These are phyloP conservation scores for Forbesichthys papilliferus DNA, from an alignment of 2,113 vertebrate genomes.

Conservation along the genomic window DNA sequence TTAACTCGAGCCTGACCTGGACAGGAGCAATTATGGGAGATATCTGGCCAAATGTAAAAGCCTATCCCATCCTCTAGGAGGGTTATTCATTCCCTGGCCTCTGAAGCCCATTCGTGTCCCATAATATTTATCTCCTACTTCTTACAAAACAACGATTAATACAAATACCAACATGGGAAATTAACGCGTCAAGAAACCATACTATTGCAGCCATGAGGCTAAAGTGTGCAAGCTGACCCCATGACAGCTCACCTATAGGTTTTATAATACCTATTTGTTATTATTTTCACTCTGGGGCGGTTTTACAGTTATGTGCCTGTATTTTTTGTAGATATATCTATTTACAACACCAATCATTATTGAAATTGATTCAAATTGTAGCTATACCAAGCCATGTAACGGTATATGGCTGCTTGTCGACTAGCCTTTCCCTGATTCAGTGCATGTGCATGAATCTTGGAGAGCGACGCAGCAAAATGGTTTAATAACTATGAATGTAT, in stretches of 20 bases:
- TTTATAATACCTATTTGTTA: slow-evolving; percentile 1
- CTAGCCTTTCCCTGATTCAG: slow-evolving; percentile 32
- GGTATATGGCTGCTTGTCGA: slow-evolving; percentile 2
- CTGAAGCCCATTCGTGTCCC: too few relatives aligned
- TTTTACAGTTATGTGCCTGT: neutral
- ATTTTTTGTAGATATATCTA: neutral
- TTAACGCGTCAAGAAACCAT: too few relatives aligned
- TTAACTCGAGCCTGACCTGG: neutral
- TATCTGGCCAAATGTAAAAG: slow-evolving; percentile 1
- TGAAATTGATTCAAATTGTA: slow-evolving; percentile 21
- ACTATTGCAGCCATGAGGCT: too few relatives aligned
- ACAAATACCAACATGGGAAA: too few relatives aligned
- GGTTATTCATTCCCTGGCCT: too few relatives aligned
- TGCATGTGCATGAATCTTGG: slow-evolving; percentile 36
- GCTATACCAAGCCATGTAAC: slow-evolving; percentile 17
- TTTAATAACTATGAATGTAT: slow-evolving; percentile 32
- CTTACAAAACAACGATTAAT: too few relatives aligned
- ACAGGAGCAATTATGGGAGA: neutral
- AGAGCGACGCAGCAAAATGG: slow-evolving; percentile 4
- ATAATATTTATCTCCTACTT: too few relatives aligned
- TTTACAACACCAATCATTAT: slow-evolving; percentile 3
- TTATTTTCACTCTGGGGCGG: slow-evolving; percentile 4
- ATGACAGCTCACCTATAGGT: too few relatives aligned
- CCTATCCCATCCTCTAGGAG: neutral
- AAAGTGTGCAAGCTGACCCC: too few relatives aligned